These are phyloP conservation scores for Heliocidaris tuberculata DNA, from an alignment of 35 echinoderm and acorn worm species.

Conservation along the genomic window DNA sequence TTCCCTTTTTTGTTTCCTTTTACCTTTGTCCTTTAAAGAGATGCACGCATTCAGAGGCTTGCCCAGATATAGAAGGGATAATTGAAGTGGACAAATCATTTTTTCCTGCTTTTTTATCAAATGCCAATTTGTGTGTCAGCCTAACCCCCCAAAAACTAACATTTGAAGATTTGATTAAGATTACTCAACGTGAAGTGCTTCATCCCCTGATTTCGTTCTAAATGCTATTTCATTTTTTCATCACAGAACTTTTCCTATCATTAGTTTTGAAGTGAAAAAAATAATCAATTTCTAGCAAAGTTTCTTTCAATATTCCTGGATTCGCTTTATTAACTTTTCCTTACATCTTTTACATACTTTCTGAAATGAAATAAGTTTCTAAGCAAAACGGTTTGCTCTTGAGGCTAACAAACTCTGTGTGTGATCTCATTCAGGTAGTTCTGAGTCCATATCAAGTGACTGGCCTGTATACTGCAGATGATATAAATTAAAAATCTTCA, in stretches of 20 bases:
- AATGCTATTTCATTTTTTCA: not conserved
- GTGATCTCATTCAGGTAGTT: not conserved
- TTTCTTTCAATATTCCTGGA: not conserved
- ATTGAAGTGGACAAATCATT: not conserved
- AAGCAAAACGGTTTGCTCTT: not conserved
- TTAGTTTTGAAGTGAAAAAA: not conserved
- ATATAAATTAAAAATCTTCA: too few species aligned
- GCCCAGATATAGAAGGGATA: not conserved
- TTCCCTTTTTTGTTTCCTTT: not conserved
- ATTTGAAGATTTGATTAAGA: not conserved
- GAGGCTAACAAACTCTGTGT: not conserved
- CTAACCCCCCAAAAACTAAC: not conserved
- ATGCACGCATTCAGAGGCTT: not conserved
- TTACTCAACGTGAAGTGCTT: not conserved
- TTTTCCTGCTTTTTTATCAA: not conserved
- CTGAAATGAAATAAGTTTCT: not conserved
- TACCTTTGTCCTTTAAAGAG: not conserved
- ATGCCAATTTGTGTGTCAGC: not conserved
- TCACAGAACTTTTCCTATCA: not conserved
- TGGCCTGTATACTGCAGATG: not conserved
- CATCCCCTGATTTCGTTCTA: not conserved
- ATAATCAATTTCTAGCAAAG: not conserved
- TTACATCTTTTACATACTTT: not conserved
- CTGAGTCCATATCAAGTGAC: not conserved
- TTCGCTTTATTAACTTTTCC: not conserved